These are phyloP conservation scores for Pseudopleuronectes americanus DNA, from an alignment of 2,797 vertebrate species.

Conservation along the genomic window DNA sequence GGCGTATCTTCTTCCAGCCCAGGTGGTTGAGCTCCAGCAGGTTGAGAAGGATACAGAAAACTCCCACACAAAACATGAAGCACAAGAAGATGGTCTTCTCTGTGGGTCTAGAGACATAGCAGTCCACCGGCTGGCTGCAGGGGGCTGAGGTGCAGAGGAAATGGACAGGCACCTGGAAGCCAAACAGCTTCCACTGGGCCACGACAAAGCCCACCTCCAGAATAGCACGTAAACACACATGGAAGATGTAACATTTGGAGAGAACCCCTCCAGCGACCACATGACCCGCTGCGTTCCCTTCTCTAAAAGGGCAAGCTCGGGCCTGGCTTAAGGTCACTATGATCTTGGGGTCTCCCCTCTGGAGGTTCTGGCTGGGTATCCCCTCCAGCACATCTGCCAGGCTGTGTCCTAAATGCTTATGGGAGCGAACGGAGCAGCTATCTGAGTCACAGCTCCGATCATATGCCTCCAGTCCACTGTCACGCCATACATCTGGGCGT, in stretches of 20 bases:
- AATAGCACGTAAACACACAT: constrained; percentile 88
- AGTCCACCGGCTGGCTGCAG: constrained; percentile 93
- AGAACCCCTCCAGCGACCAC: constrained; percentile 75
- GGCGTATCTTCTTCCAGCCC: constrained; percentile 87
- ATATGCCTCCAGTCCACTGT: constrained; percentile 59
- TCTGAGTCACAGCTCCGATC: constrained; percentile 85
- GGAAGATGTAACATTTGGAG: constrained; percentile 92
- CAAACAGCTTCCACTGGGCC: constrained; percentile 94
- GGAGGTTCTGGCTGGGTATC: constrained; percentile 54
- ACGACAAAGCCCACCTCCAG: constrained; percentile 93
- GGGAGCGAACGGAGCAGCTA: constrained; percentile 84
- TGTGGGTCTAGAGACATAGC: constrained; percentile 94
- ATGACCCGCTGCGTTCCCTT: constrained; percentile 30
- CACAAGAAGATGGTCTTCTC: constrained; percentile 96
- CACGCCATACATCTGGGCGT: constrained; percentile 35
- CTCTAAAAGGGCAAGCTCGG: constrained; percentile 31
- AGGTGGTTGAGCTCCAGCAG: constrained; percentile 95
- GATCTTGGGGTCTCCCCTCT: constrained; percentile 37
- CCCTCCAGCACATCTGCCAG: constrained; percentile 78
- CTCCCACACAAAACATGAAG: constrained; percentile 95
- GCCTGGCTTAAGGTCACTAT: constrained; percentile 29
- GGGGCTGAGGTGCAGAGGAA: constrained; percentile 88
- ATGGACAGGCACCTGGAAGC: constrained; percentile 89
- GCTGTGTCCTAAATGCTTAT: constrained; percentile 82
- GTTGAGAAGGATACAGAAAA: constrained; percentile 93